These are phyloP conservation scores for Merluccius polli DNA, from an alignment of 2,797 vertebrate genomes.

Conservation along the genomic window DNA sequence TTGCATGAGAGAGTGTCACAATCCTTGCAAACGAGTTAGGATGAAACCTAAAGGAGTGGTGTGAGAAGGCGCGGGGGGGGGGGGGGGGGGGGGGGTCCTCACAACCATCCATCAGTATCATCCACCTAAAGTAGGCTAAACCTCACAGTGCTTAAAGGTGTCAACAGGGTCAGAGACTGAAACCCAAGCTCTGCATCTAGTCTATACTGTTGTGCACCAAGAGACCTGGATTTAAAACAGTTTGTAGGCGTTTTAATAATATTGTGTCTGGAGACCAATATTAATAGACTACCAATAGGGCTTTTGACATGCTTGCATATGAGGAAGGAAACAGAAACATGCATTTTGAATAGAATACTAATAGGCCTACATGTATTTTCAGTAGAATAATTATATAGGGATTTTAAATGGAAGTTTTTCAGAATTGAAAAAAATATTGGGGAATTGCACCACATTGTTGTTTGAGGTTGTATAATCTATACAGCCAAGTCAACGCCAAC, in stretches of 20 bases:
- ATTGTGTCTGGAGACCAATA: not conserved
- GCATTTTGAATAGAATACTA: not conserved
- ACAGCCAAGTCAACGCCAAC: not conserved
- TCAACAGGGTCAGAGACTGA: not conserved
- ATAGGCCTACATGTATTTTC: not conserved
- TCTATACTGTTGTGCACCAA: not conserved
- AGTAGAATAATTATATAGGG: not conserved
- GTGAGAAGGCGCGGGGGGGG: not conserved
- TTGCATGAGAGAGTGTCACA: not conserved
- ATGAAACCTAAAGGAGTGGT: not conserved
- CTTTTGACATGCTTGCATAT: not conserved
- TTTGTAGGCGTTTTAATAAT: not conserved
- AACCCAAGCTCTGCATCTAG: not conserved
- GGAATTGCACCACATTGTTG: not conserved
- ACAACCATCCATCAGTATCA: not conserved
- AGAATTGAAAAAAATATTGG: not conserved
- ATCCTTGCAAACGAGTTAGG: not conserved
- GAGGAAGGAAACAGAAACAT: not conserved
- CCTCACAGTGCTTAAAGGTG: not conserved
- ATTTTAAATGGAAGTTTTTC: not conserved
- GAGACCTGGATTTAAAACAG: not conserved
- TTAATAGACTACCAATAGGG: not conserved
- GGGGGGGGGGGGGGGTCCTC: not conserved
- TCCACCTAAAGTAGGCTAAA: not conserved
- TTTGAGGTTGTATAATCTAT: not conserved